These are phyloP conservation scores for Amphiura filiformis DNA, from an alignment of 35 echinoderm and acorn worm species.

Conservation along the genomic window DNA sequence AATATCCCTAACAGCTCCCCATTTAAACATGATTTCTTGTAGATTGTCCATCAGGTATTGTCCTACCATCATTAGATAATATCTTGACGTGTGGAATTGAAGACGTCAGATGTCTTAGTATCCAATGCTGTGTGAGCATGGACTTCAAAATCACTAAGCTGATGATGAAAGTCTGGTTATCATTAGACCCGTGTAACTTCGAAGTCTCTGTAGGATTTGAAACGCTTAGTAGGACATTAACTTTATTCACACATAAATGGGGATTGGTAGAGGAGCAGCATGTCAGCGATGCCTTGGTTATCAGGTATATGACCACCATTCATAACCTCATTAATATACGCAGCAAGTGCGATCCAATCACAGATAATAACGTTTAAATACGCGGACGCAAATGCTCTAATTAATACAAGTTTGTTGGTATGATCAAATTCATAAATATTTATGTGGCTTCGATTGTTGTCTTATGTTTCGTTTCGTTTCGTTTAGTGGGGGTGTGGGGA, in stretches of 20 bases:
- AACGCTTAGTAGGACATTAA: neutral
- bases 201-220: neutral
- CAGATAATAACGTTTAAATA: too few relatives aligned
- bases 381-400: too few relatives aligned
- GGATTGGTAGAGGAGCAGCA: neutral
- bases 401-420: too few relatives aligned
- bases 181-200: constrained; percentile 18
- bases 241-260: neutral
- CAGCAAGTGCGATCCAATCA: too few relatives aligned
- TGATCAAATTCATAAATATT: too few relatives aligned
- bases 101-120: neutral
- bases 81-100: neutral
- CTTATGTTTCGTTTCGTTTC: too few relatives aligned
- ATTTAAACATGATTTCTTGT: too few relatives aligned
- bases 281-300: neutral
- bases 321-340: too few relatives aligned
- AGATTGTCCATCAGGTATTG: neutral
- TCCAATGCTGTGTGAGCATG: constrained; percentile 14
- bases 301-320: too few relatives aligned
- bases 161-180: neutral
- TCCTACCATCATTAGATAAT: neutral
- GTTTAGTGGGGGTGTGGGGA: too few relatives aligned
- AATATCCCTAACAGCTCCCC: too few relatives aligned
- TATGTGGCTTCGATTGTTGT: too few relatives aligned
- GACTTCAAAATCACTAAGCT: constrained; percentile 7